Evolutionary conservation across 2,888 invertebrate species (phyloP), one percentile per base, ranked within the genome.

Genomic region (Drosophila basisetae): DNA sequence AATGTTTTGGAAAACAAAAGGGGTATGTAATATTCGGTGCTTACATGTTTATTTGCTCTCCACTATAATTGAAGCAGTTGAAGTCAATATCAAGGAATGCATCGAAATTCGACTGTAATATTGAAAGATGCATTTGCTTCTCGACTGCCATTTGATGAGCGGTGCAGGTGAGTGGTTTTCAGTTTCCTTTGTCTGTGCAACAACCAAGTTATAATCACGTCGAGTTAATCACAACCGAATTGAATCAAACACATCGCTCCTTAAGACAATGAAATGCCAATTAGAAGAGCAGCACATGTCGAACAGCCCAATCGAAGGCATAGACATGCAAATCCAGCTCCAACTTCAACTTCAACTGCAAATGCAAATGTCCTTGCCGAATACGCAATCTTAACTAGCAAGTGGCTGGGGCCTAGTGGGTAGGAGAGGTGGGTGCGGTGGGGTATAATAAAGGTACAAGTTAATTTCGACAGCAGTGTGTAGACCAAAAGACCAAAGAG

Each of bases 381-480:
- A 10, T 18, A 25, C 30, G 25, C 33, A 33, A 22, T 53, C 22
- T 47, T 16, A 25, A 16, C 47, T 16, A 4, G 4, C 16, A 25
- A 25, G 22, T 47, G 22, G 22, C 16, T 47, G 22, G 2, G 4
- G 7, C 31, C 7, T 7, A 2, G 5, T 0, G 10, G 11, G 1
- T 2, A 1, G 49, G 4, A 0, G 9, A 16, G 10, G 4, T 0
- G 7, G 18, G 18, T 31, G 31, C 7, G 6, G n/a, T 11, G 13
- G 50, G 58, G 35, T 49, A 31, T 28, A 31, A 70, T 7, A 69
- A 63, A 30, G 62, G 63, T 73, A 65, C 65, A 89, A 87, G 68
- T 76, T 78, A 78, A 84, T 78, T 82, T 84, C 65, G 73, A 71
- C 82, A 84, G 76, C 82, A 72, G 55, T 60, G 61, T 59, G 64